These are phyloP conservation scores for Notechis scutatus DNA, from an alignment of 2,113 vertebrate species.

Conservation along the genomic window DNA sequence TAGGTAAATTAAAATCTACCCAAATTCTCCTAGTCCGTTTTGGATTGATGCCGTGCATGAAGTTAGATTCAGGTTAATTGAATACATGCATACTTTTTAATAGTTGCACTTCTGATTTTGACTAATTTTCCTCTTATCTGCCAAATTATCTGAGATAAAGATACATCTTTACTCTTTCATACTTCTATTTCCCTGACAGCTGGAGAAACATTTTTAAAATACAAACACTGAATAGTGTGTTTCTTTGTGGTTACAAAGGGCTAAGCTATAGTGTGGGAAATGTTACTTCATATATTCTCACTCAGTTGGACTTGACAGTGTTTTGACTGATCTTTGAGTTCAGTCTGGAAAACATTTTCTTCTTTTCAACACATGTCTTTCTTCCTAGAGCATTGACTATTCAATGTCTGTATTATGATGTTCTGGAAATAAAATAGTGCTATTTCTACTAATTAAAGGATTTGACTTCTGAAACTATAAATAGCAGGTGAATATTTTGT, in stretches of 20 bases:
- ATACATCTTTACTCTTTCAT: conserved; percentile 31
- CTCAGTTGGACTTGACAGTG: conserved; percentile 5
- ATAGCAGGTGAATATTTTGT: background rate
- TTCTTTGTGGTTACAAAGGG: conserved; percentile 8
- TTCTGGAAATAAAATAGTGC: background rate
- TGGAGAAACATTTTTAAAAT: conserved; percentile 43
- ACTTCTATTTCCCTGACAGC: conserved; percentile 32
- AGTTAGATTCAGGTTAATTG: background rate
- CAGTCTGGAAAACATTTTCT: background rate
- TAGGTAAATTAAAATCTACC: background rate
- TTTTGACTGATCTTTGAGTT: conserved; percentile 30
- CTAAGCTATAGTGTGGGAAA: background rate
- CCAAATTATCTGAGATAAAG: conserved; percentile 11
- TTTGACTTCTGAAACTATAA: background rate
- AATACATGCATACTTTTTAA: background rate
- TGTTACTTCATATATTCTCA: conserved; percentile 19
- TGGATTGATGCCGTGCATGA: background rate
- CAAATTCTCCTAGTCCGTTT: background rate
- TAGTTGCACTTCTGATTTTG: background rate
- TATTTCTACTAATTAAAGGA: background rate
- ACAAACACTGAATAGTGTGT: conserved; percentile 39
- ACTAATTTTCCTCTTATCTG: conserved; percentile 6
- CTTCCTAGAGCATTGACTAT: conserved; percentile 2
- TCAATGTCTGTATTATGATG: conserved; percentile 7
- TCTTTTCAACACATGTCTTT: background rate